Conservation (phyloP, 2,113 vertebrate species). For the Neodon shergylaensis region DNA sequence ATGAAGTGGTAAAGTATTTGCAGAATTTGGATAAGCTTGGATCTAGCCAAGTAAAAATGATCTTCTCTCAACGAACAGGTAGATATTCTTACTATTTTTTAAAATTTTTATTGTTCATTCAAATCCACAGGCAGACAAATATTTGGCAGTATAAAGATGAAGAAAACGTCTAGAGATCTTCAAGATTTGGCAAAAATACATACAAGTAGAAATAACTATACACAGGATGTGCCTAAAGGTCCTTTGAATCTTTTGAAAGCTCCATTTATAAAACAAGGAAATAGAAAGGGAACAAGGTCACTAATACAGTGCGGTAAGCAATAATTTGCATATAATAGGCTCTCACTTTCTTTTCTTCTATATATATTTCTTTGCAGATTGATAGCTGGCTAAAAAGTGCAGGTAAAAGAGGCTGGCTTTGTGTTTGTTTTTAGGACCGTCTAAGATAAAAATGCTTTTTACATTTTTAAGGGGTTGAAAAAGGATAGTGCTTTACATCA, state of each 20-base stretch:
- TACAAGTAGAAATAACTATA: neutral
- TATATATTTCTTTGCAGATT: neutral
- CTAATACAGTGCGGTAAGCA: neutral
- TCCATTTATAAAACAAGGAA: constrained; percentile 26
- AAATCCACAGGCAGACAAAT: constrained; percentile 1
- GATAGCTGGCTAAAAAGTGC: neutral
- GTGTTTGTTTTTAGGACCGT: neutral
- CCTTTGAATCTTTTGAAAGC: constrained; percentile 20
- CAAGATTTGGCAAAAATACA: constrained; percentile 11
- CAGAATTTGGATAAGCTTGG: neutral
- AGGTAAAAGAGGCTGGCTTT: neutral
- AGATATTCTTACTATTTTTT: neutral
- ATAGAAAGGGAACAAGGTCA: neutral
- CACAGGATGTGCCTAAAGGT: neutral
- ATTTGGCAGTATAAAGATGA: neutral
- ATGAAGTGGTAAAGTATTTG: neutral
- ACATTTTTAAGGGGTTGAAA: constrained; percentile 19
- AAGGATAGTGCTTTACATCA: neutral
- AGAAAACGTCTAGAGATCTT: constrained; percentile 10
- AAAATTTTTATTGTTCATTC: neutral
- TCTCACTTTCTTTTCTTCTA: neutral
- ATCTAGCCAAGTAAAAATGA: neutral
- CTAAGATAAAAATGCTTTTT: neutral
- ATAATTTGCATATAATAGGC: neutral
- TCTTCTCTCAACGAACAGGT: neutral